A percentile compares a stretch with the other conserved stretches of the same genome.
Evolutionary conservation across 2,888 invertebrate species (phyloP).

Genomic region (Diaprepes abbreviatus): DNA sequence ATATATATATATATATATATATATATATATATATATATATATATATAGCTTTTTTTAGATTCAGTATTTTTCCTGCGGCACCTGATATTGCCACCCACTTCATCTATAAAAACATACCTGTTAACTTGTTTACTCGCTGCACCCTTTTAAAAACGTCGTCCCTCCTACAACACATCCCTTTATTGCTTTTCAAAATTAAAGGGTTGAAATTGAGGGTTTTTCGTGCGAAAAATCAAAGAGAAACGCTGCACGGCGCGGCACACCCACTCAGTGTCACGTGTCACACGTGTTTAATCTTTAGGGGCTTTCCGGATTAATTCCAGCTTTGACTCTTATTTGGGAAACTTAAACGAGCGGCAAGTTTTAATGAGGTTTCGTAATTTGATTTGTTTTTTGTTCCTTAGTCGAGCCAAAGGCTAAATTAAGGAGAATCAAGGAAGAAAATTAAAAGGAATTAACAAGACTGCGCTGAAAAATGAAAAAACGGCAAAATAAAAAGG

Average conservation of each 20-base stretch:
- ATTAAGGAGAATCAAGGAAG: too few species aligned
- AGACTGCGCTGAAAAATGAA: too few species aligned
- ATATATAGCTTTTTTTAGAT: too few species aligned
- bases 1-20: too few species aligned
- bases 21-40: too few species aligned
- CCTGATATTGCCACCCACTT: background rate
- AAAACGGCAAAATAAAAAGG: too few species aligned
- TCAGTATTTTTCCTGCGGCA: background rate
- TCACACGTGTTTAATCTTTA: slow-evolving; percentile 4
- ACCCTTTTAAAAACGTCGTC: background rate
- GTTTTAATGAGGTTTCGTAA: slow-evolving; percentile 4
- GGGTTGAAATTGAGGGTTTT: slow-evolving; percentile 16
- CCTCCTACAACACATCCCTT: background rate
- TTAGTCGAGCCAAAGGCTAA: too few species aligned
- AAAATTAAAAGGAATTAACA: too few species aligned
- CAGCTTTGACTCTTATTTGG: background rate
- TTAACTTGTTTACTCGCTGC: slow-evolving; percentile 1
- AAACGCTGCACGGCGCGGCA: background rate
- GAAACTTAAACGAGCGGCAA: background rate
- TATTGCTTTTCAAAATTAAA: slow-evolving; percentile 1
- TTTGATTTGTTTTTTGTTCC: too few species aligned
- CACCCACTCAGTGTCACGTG: background rate
- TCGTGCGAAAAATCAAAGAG: slow-evolving; percentile 27
- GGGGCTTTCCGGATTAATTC: background rate
- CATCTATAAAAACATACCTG: background rate